phyloP scores from a whole-genome alignment of 2,113 vertebrate genomes.

The Neofelis nebulosa region DNA sequence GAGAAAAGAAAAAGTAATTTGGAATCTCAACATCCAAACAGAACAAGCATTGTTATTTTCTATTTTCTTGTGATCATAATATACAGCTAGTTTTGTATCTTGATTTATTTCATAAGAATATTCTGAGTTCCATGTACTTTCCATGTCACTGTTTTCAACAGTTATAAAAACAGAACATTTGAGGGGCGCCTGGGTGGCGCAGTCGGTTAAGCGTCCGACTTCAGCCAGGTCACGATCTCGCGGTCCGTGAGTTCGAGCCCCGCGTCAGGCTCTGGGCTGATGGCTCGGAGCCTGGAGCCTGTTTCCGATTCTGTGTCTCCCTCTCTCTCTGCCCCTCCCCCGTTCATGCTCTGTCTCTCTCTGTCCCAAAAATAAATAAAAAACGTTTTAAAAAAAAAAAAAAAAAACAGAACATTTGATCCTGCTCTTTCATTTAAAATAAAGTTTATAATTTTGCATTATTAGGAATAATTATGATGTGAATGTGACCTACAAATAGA shows the following conservation, averaged over 20 bases:
- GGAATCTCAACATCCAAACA: background rate
- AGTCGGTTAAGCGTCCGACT: no score
- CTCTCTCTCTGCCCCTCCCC: no score
- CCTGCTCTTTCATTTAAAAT: constrained; percentile 7
- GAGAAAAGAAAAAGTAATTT: background rate
- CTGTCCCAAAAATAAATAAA: no score
- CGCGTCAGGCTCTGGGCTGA: no score
- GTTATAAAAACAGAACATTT: background rate
- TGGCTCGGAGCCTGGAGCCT: no score
- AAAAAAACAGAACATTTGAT: background rate
- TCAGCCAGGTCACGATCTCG: no score
- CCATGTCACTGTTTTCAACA: background rate
- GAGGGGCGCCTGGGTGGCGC: no score
- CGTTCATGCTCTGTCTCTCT: no score
- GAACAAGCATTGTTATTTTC: background rate
- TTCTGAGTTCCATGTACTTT: background rate
- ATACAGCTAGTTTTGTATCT: background rate
- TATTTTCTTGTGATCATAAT: background rate
- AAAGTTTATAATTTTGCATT: background rate
- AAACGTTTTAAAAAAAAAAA: no score
- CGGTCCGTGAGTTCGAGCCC: no score
- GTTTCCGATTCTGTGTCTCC: no score
- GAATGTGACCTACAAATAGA: background rate
- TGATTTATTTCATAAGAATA: background rate
- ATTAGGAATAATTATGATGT: constrained; percentile 40